Evolutionary conservation across 2,113 vertebrate species (phyloP).

Genomic region (Protomyctophum bolini): DNA sequence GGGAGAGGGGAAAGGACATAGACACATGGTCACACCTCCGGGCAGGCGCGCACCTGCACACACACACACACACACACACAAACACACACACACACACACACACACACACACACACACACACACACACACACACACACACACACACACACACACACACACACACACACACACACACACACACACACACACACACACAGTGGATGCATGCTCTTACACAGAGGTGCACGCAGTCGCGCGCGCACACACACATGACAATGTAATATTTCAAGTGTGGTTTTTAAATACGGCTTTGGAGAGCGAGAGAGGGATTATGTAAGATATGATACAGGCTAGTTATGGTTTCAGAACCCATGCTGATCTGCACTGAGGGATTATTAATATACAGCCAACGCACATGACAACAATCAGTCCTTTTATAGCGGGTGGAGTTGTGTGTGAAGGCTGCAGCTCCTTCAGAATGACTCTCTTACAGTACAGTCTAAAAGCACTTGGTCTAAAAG

Average conservation of each 20-base stretch:
- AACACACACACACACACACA: constrained; percentile 13
- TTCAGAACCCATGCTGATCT: constrained; percentile 44
- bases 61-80: constrained; percentile 20
- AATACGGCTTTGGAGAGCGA: constrained; percentile 57
- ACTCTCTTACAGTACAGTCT: too few relatives aligned
- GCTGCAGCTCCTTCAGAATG: too few relatives aligned
- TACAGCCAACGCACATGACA: background rate
- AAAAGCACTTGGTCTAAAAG: too few relatives aligned
- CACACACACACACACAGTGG: constrained; percentile 7
- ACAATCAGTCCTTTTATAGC: too few relatives aligned
- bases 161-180: constrained; percentile 25
- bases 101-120: constrained; percentile 3
- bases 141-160: constrained; percentile 27
- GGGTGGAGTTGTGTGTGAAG: too few relatives aligned
- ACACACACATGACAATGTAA: constrained; percentile 23
- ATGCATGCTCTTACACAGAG: background rate
- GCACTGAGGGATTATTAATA: constrained; percentile 19
- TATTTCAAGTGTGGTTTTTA: constrained; percentile 64
- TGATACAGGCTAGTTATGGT: constrained; percentile 47
- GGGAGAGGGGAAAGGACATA: constrained; percentile 66
- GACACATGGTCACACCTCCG: constrained; percentile 53
- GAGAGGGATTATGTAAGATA: constrained; percentile 49
- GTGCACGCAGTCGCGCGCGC: background rate
- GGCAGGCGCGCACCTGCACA: constrained; percentile 40
- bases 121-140: constrained; percentile 12